Base-by-base conservation (phyloP, 2,113 vertebrate genomes). In the Anolis sagrei region DNA sequence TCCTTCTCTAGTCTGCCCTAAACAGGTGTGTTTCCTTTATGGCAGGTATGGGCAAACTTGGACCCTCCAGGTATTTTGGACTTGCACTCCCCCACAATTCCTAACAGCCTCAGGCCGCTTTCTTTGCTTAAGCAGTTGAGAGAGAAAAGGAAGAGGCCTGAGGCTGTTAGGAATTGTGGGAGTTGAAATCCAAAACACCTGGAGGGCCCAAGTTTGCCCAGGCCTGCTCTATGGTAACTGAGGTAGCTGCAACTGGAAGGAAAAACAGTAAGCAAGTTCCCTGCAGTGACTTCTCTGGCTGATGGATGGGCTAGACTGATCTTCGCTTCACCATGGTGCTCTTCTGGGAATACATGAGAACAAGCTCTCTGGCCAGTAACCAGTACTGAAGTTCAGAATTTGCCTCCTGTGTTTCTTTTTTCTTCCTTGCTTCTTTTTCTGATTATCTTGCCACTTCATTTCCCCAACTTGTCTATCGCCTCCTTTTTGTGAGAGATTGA, bases 381-480 rank as follows among this genome's bases (percentile, higher is more conserved):
- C 13, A 39, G 49, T 81, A 44, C 29, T 23, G 21, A 39, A 14
- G 27, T 5, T 36, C 27, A 69, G 2, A 49, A 4, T 69, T 69
- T 48, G 27, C 64, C 49, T 51, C 19, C 18, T 29, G 48, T 29
- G 29, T 10, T 19, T 69, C 23, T 27, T 68, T 1, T 58, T 61
- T 16, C 36, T 76, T 44, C 29, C 8, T 27, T 27, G 16, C 25
- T 68, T 68, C 7, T 9, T 68, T 58, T 54, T 72, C 51, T 49
- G 25, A 5, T 66, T 85, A 76, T 29, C 79, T 76, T 86, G 48
- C 18, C 82, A 6, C 64, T 7, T 84, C 83, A 79, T 68, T 69
- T 49, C 14, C 14, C n/a, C 44, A 27, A 51, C 61, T 66, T 66
- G 29, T 84, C 77, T 6, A 1, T 58, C 32, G 36, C 36, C 25